Conservation (phyloP, 2,888 invertebrate genomes). For the Agrotis ipsilon region DNA sequence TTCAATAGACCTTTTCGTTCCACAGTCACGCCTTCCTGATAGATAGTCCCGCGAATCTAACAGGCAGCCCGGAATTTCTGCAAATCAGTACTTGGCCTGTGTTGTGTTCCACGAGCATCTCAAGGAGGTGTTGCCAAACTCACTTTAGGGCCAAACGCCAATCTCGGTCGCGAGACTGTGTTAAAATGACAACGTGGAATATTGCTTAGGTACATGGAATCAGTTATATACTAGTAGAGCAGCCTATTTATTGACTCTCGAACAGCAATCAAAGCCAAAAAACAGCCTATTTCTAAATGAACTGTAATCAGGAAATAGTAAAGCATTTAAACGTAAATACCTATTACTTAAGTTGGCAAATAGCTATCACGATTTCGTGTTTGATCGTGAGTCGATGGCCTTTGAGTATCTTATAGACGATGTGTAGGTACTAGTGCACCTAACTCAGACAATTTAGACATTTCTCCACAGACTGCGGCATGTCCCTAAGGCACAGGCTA, state of each 20-base stretch:
- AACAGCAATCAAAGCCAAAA: not conserved
- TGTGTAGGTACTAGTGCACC: not conserved
- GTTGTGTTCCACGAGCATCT: too few relatives aligned
- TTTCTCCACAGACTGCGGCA: not conserved
- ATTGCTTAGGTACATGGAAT: too few relatives aligned
- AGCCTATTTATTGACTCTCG: not conserved
- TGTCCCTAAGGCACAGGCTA: not conserved
- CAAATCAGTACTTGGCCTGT: too few relatives aligned
- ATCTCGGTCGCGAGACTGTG: too few relatives aligned
- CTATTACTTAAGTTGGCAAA: slow-evolving; percentile 4
- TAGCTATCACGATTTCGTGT: slow-evolving; percentile 20
- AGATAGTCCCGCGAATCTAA: too few relatives aligned
- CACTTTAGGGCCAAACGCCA: too few relatives aligned
- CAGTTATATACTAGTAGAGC: too few relatives aligned
- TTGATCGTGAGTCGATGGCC: slow-evolving; percentile 23
- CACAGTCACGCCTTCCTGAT: too few relatives aligned
- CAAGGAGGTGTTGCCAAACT: too few relatives aligned
- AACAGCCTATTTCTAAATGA: not conserved
- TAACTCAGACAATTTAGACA: not conserved
- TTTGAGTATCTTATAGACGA: slow-evolving; percentile 7
- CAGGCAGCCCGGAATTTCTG: too few relatives aligned
- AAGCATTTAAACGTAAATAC: not conserved
- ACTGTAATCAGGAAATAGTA: slow-evolving; percentile 16
- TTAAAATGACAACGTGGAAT: too few relatives aligned
- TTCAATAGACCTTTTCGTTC: too few relatives aligned